Evolutionary conservation across 2,888 invertebrate species (phyloP).

Genomic region (Sesia bembeciformis): DNA sequence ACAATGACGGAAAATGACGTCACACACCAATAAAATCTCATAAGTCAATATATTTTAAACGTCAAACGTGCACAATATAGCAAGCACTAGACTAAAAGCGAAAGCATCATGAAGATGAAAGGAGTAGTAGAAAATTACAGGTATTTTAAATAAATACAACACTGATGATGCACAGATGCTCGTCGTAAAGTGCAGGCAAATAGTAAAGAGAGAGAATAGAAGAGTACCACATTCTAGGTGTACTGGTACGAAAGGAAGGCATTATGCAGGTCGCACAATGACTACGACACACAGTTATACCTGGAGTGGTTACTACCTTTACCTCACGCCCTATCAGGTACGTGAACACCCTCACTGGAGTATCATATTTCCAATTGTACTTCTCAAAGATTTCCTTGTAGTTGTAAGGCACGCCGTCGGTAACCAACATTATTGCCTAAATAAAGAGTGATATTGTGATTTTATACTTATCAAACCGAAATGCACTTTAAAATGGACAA

Average conservation of each 20-base stretch:
- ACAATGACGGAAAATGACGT: neutral
- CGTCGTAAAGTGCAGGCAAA: no score
- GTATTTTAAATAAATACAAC: neutral
- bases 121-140: conserved; percentile 5
- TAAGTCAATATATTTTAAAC: neutral
- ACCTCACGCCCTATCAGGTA: conserved; percentile 96
- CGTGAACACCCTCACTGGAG: conserved; percentile 96
- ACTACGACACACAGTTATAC: conserved; percentile 72
- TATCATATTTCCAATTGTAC: conserved; percentile 88
- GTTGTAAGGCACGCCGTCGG: conserved; percentile 98
- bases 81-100: conserved; percentile 33
- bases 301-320: conserved; percentile 75
- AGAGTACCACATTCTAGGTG: conserved; percentile 69
- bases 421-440: conserved; percentile 98
- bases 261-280: conserved; percentile 73
- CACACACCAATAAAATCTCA: neutral
- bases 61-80: conserved; percentile 2
- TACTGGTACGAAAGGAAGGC: conserved; percentile 61
- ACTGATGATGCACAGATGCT: neutral
- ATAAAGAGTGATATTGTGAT: conserved; percentile 8
- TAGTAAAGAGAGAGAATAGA: conserved; percentile 12
- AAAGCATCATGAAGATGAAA: conserved; percentile 43
- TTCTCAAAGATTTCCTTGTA: conserved; percentile 93
- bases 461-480: neutral
- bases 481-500: no score